Base-by-base conservation (phyloP, 1,140 invertebrate species). In the Drosophila parvula region DNA sequence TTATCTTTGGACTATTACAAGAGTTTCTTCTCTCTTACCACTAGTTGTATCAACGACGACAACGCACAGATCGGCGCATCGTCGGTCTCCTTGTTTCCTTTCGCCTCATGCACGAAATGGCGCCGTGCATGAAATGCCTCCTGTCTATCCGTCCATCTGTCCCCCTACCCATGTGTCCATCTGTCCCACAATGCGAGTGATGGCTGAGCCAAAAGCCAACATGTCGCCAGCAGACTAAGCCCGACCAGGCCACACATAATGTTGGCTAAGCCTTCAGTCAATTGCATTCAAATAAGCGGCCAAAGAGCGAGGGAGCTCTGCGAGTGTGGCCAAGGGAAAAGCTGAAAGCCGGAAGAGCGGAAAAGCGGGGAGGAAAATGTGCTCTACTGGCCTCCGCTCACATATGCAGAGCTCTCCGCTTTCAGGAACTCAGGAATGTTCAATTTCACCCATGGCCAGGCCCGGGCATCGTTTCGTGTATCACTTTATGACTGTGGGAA, bases 251-350 rank as follows among this genome's bases (percentile, higher is more conserved):
- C 76, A 59, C 79, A 83, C 76, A 88, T 71, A 74, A 57, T 79
- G 79, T 74, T 40, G 76, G 61, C 80, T 86, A 83, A 88, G 83
- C 83, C 83, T 71, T 83, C 84, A 86, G 84, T 86, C 83, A 86
- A 86, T 86, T 86, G 83, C 79, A 86, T 86, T 86, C 79, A 89
- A 88, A 86, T 86, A 86, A 88, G 81, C 83, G 84, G 45, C 51
- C 62, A 48, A 60, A 48, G 51, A 57, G 34, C 22, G 27, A 9
- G 45, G 22, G 18, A 38, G 16, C 44, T 27, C 38, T 18, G 18
- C 41, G 16, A 18, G 48, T 44, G 36, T 27, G 38, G 32, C 18
- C 18, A n/a, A 10, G 34, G 18, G 40, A 40, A 40, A 40, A 59
- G 40, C 12, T 3, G 22, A 22, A 22, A 22, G 22, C 22, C 22